Conservation (phyloP, 2,888 invertebrate genomes). For the Aromia moschata region DNA sequence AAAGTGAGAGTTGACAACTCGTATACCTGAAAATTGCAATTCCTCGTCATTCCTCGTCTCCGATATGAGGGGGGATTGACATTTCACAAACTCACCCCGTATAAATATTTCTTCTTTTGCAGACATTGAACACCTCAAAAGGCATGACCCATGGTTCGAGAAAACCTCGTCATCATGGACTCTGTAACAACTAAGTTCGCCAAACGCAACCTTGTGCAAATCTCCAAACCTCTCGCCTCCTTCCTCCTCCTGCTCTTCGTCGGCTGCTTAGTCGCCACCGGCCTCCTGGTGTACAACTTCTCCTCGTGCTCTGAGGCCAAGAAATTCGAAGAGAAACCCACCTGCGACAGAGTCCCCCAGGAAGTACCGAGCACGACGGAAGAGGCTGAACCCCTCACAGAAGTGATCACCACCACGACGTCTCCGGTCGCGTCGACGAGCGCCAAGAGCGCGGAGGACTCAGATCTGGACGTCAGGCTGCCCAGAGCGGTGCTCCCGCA, state of each 20-base stretch:
- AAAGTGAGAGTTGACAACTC: no score
- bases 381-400: conserved; percentile 45
- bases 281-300: conserved; percentile 80
- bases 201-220: conserved; percentile 70
- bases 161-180: conserved; percentile 52
- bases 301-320: conserved; percentile 69
- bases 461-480: conserved; percentile 69
- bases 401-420: conserved; percentile 26
- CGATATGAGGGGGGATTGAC: no score
- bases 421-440: conserved; percentile 18
- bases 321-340: conserved; percentile 43
- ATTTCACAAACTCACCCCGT: no score
- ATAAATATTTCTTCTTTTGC: background rate
- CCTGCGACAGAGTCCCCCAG: conserved; percentile 5
- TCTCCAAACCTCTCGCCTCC: conserved; percentile 72
- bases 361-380: conserved; percentile 43
- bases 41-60: no score
- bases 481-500: conserved; percentile 75
- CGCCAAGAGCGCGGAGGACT: conserved; percentile 30
- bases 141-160: conserved; percentile 50
- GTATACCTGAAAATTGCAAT: no score
- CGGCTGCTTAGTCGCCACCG: conserved; percentile 74
- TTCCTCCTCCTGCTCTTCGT: conserved; percentile 72
- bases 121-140: background rate
- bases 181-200: conserved; percentile 69